These are phyloP conservation scores for Macrosteles quadrilineatus DNA, from an alignment of 1,140 invertebrate genomes.

Conservation along the genomic window DNA sequence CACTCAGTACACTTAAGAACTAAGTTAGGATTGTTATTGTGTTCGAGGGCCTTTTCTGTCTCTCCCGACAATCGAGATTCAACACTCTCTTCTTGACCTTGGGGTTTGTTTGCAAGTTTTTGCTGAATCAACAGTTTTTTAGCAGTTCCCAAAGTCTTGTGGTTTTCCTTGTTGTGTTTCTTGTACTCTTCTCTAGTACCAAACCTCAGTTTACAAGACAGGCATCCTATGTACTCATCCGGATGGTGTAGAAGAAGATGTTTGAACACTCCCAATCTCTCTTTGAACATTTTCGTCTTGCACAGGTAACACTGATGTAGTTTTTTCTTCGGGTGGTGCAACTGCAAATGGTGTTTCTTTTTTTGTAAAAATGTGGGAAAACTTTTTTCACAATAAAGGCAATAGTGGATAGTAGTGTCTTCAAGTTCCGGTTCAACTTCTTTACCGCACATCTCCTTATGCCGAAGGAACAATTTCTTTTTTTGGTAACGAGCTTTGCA, in stretches of 20 bases:
- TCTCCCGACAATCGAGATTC: not conserved
- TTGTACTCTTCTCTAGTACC: slow-evolving; percentile 33
- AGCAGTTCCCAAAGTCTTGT: slow-evolving; percentile 32
- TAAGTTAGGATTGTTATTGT: slow-evolving; percentile 6
- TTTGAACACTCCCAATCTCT: slow-evolving; percentile 38
- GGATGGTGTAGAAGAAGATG: slow-evolving; percentile 39
- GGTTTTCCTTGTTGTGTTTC: slow-evolving; percentile 33
- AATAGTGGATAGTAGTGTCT: slow-evolving; percentile 28
- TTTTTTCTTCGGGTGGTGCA: slow-evolving; percentile 41
- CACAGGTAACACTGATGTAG: slow-evolving; percentile 42
- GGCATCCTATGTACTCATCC: slow-evolving; percentile 40
- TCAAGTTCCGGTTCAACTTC: slow-evolving; percentile 10
- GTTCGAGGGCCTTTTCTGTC: not conserved
- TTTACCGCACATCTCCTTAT: slow-evolving; percentile 30
- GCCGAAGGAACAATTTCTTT: slow-evolving; percentile 27
- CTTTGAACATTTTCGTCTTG: slow-evolving; percentile 35
- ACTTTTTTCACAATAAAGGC: slow-evolving; percentile 43
- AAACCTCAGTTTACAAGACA: slow-evolving; percentile 42
- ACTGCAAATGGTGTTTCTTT: slow-evolving; percentile 39
- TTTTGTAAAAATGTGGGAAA: slow-evolving; percentile 36
- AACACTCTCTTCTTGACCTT: not conserved
- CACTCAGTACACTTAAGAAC: slow-evolving; percentile 31
- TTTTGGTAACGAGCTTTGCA: slow-evolving; percentile 30
- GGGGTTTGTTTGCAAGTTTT: slow-evolving; percentile 3
- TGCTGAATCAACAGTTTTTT: slow-evolving; percentile 18